Evolutionary conservation across 1,140 invertebrate species (phyloP), one percentile per base, ranked within the genome.

Genomic region (Drosophila dunni): DNA sequence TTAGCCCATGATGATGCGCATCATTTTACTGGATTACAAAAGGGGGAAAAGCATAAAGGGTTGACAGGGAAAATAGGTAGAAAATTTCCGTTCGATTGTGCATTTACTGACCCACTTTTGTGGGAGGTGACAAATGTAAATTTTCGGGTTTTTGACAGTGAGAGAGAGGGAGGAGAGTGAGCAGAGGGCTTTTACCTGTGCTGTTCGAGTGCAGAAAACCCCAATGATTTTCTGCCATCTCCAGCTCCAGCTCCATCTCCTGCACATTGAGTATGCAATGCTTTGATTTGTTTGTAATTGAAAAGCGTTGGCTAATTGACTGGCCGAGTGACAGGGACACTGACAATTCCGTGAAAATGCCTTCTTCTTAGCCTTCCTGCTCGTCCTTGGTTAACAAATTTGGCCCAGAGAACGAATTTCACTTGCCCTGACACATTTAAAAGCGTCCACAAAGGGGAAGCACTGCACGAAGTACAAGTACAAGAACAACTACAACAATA

Each of bases 301-400:
- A 75, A 75, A 75, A 70, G 57, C 71, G 64, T 71, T 54, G 73
- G 60, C 73, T 75, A 75, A 75, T 75, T 75, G 67, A 75, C 73
- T 71, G 73, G 46, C 53, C 67, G 73, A 75, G 45, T 75, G 73
- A 75, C 73, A 71, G 67, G 40, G 56, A 38, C 24, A 29, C 54
- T 71, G 73, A 71, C 73, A 75, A 46, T 34, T 60, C 71, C 73
- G 54, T 71, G 72, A 69, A 75, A 70, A 75, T 75, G 70, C 58
- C 70, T 75, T 75, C 40, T 34, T 40, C 61, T 33, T 53, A 0
- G 17, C 17, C 17, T 20, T 20, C 17, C 1, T 20, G 1, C 17
- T 20, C 48, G 9, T 20, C 13, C 50, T 66, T 44, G 38, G 45
- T 46, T 48, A 34, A 57, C 42, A 56, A 60, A 5, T 29, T 29